Base-by-base conservation (phyloP, 2,113 vertebrate species). In the Oreochromis spilurus region DNA sequence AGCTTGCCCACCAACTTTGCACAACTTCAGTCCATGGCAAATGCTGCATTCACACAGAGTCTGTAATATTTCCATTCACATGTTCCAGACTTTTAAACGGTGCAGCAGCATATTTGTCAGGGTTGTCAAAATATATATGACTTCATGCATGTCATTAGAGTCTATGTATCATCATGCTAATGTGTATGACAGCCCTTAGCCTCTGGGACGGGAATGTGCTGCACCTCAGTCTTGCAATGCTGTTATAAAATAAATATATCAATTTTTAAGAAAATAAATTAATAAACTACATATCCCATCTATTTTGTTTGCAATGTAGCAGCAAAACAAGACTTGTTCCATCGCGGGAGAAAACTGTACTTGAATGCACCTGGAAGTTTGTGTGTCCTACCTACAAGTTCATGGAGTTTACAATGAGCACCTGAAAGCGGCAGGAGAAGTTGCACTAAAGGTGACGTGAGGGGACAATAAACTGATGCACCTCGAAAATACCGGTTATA, bases 381-480 rank as follows among this genome's bases (percentile, higher is more conserved):
- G 16, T 75, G 24, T 75, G 24, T 17, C 16, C 70, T 29, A 75
- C 2, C 5, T 82, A 50, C 5, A 79, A 11, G n/a, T 78, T 53
- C 2, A 1, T 82, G 21, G 12, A 34, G n/a, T 84, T 89, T 87
- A 54, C 81, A 75, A 55, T 50, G 34, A 79, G 65, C 84, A 84
- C 65, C 3, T 88, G 77, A 90, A 92, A 21, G 88, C 87, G 89
- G 38, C 88, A 86, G 54, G 4, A 72, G 57, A 54, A 7, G 55
- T 57, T 60, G 8, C 79, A 17, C 14, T 57, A 36, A 78, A 88
- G 72, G 26, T 84, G 77, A 82, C 67, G 26, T 67, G 38, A 40
- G 34, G 52, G n/a, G 36, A 62, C 55, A 82, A 70, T 53, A 78
- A 89, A 58, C 87, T 88, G 83, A 93, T 81, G 85, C 43, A 58